Percentiles rank a stretch among this genome's conserved stretches.
phyloP scores from a whole-genome alignment of 2,797 vertebrate species.

The Enteromius treurensis region DNA sequence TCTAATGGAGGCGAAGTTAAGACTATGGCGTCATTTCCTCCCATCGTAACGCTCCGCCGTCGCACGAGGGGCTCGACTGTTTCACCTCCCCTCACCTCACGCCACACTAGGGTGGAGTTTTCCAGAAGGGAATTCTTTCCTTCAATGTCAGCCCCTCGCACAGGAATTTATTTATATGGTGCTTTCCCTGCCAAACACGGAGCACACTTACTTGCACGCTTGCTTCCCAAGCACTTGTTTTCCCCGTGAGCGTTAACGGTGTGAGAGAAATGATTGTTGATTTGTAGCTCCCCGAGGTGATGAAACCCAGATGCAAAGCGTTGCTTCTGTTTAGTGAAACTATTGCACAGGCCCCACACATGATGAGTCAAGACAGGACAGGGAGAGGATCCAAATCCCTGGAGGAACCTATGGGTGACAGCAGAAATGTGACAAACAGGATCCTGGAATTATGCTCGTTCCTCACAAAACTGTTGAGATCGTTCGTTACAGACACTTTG shows the following conservation, averaged over 20 bases:
- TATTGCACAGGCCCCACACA: slow-evolving; percentile 17
- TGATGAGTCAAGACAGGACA: not conserved
- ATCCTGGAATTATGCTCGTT: not conserved
- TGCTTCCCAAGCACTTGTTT: not conserved
- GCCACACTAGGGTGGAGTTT: slow-evolving; percentile 15
- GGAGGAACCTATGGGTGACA: not conserved
- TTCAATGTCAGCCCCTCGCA: slow-evolving; percentile 42
- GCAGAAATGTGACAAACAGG: not conserved
- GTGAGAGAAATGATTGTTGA: slow-evolving; percentile 48
- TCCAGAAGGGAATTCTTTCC: slow-evolving; percentile 59
- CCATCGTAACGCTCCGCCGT: slow-evolving; percentile 27
- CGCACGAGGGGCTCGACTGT: slow-evolving; percentile 40
- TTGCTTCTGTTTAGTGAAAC: slow-evolving; percentile 9
- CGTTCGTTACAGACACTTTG: not conserved
- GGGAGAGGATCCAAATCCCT: slow-evolving; percentile 6
- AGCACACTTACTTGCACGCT: not conserved
- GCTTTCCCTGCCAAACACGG: slow-evolving; percentile 41
- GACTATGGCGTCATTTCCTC: slow-evolving; percentile 64
- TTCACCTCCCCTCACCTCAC: slow-evolving; percentile 47
- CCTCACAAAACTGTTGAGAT: not conserved
- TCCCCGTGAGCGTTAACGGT: slow-evolving; percentile 4
- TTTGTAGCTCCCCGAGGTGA: slow-evolving; percentile 47
- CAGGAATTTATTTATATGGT: slow-evolving; percentile 61
- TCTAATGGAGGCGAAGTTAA: slow-evolving; percentile 58
- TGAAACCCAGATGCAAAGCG: slow-evolving; percentile 44